These are phyloP conservation scores for Drosophila dunni DNA, from an alignment of 1,140 invertebrate genomes.

Conservation along the genomic window DNA sequence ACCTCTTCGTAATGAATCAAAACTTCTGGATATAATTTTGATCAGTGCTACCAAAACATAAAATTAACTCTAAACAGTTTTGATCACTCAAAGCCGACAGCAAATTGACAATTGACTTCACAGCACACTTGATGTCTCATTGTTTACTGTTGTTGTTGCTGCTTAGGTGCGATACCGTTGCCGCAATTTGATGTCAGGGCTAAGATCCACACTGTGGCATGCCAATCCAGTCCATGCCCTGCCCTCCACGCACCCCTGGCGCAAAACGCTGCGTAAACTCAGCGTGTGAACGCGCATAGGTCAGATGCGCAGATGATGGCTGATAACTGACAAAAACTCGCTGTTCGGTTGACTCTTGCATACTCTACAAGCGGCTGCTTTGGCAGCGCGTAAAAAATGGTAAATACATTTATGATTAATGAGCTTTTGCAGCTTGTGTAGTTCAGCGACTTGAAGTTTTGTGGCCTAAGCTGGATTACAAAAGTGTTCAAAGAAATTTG, in stretches of 20 bases:
- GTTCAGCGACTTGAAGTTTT: no score
- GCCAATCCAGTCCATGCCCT: slow-evolving; percentile 21
- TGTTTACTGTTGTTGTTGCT: slow-evolving; percentile 2
- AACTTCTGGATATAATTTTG: slow-evolving; percentile 46
- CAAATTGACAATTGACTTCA: slow-evolving; percentile 35
- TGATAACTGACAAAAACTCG: slow-evolving; percentile 54
- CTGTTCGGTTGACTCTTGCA: slow-evolving; percentile 3
- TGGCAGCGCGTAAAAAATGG: no score
- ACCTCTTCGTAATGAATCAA: not conserved
- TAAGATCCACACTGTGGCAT: slow-evolving; percentile 33
- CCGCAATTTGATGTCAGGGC: slow-evolving; percentile 68
- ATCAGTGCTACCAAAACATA: slow-evolving; percentile 12
- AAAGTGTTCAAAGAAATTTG: no score
- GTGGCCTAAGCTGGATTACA: no score
- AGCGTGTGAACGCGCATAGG: slow-evolving; percentile 78
- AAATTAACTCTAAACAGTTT: slow-evolving; percentile 30
- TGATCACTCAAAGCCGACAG: not conserved
- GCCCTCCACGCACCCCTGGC: slow-evolving; percentile 40
- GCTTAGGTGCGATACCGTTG: slow-evolving; percentile 40
- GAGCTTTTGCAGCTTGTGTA: no score
- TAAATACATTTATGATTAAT: no score
- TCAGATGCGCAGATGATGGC: slow-evolving; percentile 53
- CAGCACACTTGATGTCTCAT: slow-evolving; percentile 36
- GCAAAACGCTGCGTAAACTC: slow-evolving; percentile 38
- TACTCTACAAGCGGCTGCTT: slow-evolving; percentile 2